Base-by-base conservation (phyloP, 2,888 invertebrate genomes). In the Eupithecia vulgata region DNA sequence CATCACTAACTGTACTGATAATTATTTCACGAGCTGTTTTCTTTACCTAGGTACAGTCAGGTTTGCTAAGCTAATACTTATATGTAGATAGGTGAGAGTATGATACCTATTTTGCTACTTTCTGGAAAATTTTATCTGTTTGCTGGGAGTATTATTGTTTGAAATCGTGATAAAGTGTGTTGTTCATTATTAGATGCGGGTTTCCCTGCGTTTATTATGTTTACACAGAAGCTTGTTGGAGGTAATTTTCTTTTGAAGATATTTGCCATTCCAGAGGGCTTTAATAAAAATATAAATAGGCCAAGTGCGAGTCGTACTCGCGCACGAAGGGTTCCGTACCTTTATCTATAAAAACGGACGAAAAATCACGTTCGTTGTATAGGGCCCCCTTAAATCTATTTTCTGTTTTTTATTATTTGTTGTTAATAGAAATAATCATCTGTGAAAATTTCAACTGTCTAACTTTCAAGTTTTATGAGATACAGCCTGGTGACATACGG, bases 101-200 rank as follows among this genome's bases (percentile, higher is more conserved):
- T 25, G 25, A 57, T 57, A 70, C 21, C 21, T 66, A 45, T 52
- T 64, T 68, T 34, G 7, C 35, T 64, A 37, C 34, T 35, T 37
- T 65, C 65, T 65, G 75, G 75, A 75, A 75, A 72, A 73, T 75
- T 70, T 52, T 57, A 75, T 68, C 65, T 73, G 65, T 42, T 37
- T 68, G 72, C 75, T 75, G 75, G 75, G 75, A 72, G 70, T 75
- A 71, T 71, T 70, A 52, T 35, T 75, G 70, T 70, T 72, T 70
- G 66, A 62, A 67, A 70, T 66, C 68, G 40, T 65, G 70, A 75
- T 75, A 72, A 68, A 52, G 25, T 35, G 25, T 68, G 15, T 75
- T 75, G 59, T 75, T 75, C 48, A 72, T 65, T 72, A 75, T 75
- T 72, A 70, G 8, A 5, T 35, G 10, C 42, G 74, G 64, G 75